Base-by-base conservation (phyloP, 2,888 invertebrate genomes). In the Clanis bilineata region DNA sequence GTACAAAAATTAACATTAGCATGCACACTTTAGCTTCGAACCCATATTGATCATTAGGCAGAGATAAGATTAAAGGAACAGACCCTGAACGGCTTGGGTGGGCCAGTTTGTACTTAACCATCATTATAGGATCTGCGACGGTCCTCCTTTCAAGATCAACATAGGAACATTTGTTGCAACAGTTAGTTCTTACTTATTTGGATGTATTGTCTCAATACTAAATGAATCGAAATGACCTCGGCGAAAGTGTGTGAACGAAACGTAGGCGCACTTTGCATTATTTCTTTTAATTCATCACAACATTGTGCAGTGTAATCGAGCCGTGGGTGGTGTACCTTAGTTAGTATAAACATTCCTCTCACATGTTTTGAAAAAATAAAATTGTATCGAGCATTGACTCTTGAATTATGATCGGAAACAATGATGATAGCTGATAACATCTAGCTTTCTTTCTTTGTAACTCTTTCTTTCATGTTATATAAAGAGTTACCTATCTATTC, bases 181-280 rank as follows among this genome's bases (percentile, higher is more conserved):
- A 64, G 63, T 47, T 25, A 71, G 85, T 65, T 77, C 86, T 76
- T 60, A 61, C 51, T 69, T 62, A 54, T 71, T 62, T 83, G 84
- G 83, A 64, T 61, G 64, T 51, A 59, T 61, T 61, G 65, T 62
- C 62, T 69, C 70, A 73, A 72, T 76, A 68, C 69, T 74, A 75
- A 77, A 74, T 68, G 85, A 82, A 80, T 83, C 80, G 80, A 83
- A 86, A 85, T 84, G 86, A 88, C 90, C 90, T 87, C 85, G 84
- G 90, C 85, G 90, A 90, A 90, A 91, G 90, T 90, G 85, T 86
- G 85, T 81, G 87, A 85, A 85, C 80, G 70, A 65, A 67, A 67
- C 70, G 64, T 65, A 66, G 71, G 66, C 72, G 78, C 74, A 74
- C 77, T 85, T 86, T 80, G 86, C 84, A 86, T 86, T 88, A 85